Base-by-base conservation (phyloP, 2,888 invertebrate genomes). In the Noctuana brunneofusca region DNA sequence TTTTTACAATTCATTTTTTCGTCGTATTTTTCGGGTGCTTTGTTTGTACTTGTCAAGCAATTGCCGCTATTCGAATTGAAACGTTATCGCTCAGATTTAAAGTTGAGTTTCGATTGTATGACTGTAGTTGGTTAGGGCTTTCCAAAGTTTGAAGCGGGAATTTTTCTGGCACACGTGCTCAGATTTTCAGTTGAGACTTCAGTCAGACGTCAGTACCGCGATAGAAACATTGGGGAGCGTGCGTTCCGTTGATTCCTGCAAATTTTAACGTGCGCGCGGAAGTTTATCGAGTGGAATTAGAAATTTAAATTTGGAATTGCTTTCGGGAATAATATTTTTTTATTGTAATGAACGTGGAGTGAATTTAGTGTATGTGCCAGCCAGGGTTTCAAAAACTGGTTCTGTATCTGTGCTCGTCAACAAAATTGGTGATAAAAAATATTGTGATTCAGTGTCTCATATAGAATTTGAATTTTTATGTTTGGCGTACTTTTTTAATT, bases 121-220 rank as follows among this genome's bases (percentile, higher is more conserved):
- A 32, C 32, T 6, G 27, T 20, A 52, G 50, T 11, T 14, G 56
- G 58, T 66, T 72, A 64, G 16, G 68, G 43, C 70, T 52, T 75
- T 73, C 66, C 58, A 63, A 18, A 54, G 22, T 62, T 64, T 38
- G 58, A 57, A 54, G 58, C n/a, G 52, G 66, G 69, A 72, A 73
- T 70, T 75, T 73, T 76, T 71, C 73, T 69, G 72, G 75, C 83
- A 78, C 87, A 86, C 85, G 84, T 86, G 87, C 73, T 79, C 69
- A 65, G 69, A 74, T 80, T 81, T 81, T 82, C 86, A 87, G 87
- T 80, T 81, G 84, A 32, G 50, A 43, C 43, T 50, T 50, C 27
- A 16, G 22, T 52, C 50, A 30, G n/a, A 24, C 48, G 22, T 22
- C 53, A 87, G 87, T 87, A 71, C 69, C 79, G 78, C 80, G 79